Base-by-base conservation (phyloP, 2,113 vertebrate genomes). In the Sorex araneus region DNA sequence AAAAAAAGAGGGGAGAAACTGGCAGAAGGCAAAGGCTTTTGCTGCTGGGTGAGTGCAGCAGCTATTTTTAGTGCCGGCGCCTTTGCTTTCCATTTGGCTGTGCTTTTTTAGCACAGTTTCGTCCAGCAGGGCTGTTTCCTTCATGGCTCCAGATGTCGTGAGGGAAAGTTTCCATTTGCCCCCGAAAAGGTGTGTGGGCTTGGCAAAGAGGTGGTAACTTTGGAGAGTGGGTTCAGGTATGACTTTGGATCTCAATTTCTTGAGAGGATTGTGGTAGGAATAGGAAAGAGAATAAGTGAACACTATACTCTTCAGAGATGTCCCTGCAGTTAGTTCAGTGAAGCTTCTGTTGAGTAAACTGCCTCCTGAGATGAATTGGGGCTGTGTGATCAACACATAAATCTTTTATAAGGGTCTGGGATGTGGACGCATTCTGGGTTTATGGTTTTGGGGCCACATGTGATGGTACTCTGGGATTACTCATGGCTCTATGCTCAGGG, bases 21-120 rank as follows among this genome's bases (percentile, higher is more conserved):
- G 88, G 95, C 94, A 95, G 92, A 95, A 94, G 95, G 93, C 96
- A 93, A 93, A 96, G 81, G 83, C 95, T 96, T 95, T 96, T 90
- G 92, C 95, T 96, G 80, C 95, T 96, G 95, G 93, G 89, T 95
- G 92, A 96, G 92, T 94, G 11, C 88, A 96, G 91, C 89, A 95
- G 90, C 94, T 97, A 97, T 97, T 96, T 96, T 95, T 97, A 97
- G 94, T 30, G 12, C 77, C 69, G 13, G 81, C 94, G 94, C 47
- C 92, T 96, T 95, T 93, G 94, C 95, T 95, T 96, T 95, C 91
- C 93, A 87, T 93, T 97, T 94, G 93, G 93, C 94, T 95, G 93
- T 96, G 87, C 91, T 94, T 96, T 97, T 96, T 96, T 96, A 97
- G 95, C 91, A 92, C 95, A 91, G 83, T 90, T 89, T 47, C 0